Base-by-base conservation (phyloP, 2,888 invertebrate species). In the Cephus nigrinus region DNA sequence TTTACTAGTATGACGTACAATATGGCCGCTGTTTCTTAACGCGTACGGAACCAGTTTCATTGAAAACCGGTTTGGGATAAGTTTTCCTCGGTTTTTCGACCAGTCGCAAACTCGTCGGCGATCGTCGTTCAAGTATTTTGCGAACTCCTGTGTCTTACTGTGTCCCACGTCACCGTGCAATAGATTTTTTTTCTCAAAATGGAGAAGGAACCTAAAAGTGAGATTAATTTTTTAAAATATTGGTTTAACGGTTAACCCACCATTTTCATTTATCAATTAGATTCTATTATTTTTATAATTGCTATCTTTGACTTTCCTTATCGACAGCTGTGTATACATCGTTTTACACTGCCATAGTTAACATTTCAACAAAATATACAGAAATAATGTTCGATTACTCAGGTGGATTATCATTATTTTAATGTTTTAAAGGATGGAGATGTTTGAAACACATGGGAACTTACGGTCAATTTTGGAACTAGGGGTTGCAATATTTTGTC, bases 51-150 rank as follows among this genome's bases (percentile, higher is more conserved):
- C 89, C 86, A 86, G 88, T 89, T 86, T 80, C 82, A 84, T 80
- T 69, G 73, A 81, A 82, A 89, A 88, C 88, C 87, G 88, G 89
- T 89, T 88, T 86, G 80, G 83, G 84, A 89, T 86, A 84, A 86
- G 88, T 88, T 87, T 84, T 81, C 84, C 83, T 80, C 73, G 81
- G 84, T 86, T 88, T 88, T 87, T 88, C 82, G 82, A 80, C 76
- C 72, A 74, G 78, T 40, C 69, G 5, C 74, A 68, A 34, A 33
- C 75, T 69, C 81, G 76, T 78, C 80, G 68, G 71, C 69, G 69
- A 75, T 35, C 32, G 36, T 12, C 72, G 77, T 40, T 40, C 40
- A 40, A 40, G 40, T 40, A 40, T 40, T 40, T 40, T 15, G 40
- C 40, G 5, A 40, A 5, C 40, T 40, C 40, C 40, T 40, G 40